Evolutionary conservation across 2,113 vertebrate genomes (phyloP).

Genomic region (Serilophus lunatus): DNA sequence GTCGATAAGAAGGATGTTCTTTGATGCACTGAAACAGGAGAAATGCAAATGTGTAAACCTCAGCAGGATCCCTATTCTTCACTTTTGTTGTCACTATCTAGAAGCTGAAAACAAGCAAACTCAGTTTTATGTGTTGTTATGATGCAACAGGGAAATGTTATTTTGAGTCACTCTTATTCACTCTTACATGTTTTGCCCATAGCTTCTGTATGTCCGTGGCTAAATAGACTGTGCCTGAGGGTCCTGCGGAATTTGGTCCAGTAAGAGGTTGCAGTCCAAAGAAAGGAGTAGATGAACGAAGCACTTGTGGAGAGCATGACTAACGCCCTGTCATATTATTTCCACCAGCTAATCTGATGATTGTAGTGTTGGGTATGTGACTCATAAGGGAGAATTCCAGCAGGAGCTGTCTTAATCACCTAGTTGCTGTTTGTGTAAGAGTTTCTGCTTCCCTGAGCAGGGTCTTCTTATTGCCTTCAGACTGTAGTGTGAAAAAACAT

Average conservation of each 20-base stretch:
- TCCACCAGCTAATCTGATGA: neutral
- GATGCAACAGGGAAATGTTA: neutral
- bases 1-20: neutral
- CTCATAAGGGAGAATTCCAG: neutral
- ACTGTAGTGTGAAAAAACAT: neutral
- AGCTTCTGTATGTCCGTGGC: neutral
- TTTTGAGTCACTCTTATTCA: neutral
- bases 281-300: neutral
- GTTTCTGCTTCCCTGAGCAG: neutral
- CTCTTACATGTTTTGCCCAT: neutral
- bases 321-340: neutral
- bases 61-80: neutral
- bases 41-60: neutral
- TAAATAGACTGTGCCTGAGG: neutral
- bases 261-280: neutral
- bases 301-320: neutral
- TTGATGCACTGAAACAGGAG: neutral
- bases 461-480: neutral
- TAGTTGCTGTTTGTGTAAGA: neutral
- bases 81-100: neutral
- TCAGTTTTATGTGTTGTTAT: neutral
- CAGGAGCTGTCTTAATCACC: neutral
- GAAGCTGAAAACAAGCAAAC: neutral
- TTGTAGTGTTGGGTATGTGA: neutral
- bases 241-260: neutral